A percentile compares a stretch with the other conserved stretches of the same genome.
These are phyloP conservation scores for Prionace glauca DNA, from an alignment of 2,797 vertebrate genomes.

Conservation along the genomic window DNA sequence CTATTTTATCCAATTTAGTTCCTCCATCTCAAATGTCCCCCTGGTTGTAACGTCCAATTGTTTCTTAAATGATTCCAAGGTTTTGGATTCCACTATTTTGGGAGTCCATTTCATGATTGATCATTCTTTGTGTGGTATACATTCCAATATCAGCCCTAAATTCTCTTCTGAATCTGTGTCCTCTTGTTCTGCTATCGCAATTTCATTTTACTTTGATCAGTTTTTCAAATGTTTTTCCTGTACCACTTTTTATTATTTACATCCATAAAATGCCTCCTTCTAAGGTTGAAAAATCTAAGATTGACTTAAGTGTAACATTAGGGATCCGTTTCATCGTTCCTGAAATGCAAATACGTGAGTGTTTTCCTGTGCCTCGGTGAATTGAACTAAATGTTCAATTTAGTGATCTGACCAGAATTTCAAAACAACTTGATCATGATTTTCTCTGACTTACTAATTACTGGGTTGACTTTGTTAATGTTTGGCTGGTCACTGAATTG, in stretches of 20 bases:
- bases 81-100: neutral
- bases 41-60: neutral
- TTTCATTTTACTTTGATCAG: neutral
- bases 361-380: neutral
- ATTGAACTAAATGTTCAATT: neutral
- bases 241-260: neutral
- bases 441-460: neutral
- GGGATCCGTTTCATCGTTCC: too few relatives aligned
- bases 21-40: neutral
- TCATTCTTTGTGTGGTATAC: neutral
- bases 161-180: neutral
- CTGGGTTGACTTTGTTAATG: neutral
- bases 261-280: neutral
- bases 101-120: neutral
- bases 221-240: neutral
- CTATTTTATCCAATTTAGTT: neutral
- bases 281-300: neutral
- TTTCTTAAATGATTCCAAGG: neutral
- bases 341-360: too few relatives aligned
- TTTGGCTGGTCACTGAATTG: too few relatives aligned
- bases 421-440: neutral
- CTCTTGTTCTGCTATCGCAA: neutral
- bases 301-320: neutral
- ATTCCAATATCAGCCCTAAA: neutral
- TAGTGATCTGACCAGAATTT: neutral